Evolutionary conservation across 1,140 invertebrate genomes (phyloP).

Genomic region (Drosophila orosa): DNA sequence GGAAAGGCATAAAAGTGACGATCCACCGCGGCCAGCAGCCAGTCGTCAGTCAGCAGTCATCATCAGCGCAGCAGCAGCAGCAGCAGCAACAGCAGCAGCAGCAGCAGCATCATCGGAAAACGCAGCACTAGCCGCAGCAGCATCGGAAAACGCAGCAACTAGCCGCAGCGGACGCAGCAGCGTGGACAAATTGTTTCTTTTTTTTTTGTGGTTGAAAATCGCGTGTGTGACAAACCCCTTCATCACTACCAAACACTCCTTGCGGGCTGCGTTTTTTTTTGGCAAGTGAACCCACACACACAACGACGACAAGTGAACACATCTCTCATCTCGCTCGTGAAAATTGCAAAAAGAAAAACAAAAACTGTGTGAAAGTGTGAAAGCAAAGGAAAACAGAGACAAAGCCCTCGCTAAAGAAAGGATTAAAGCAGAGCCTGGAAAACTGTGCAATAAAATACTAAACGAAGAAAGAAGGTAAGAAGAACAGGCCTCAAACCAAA

Average conservation of each 20-base stretch:
- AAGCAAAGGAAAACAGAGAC: constrained; percentile 25
- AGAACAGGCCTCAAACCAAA: neutral
- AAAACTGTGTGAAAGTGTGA: constrained; percentile 47
- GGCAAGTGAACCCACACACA: constrained; percentile 24
- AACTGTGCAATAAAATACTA: constrained; percentile 29
- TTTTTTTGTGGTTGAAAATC: constrained; percentile 63
- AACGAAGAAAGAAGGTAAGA: constrained; percentile 30
- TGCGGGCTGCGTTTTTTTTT: constrained; percentile 32
- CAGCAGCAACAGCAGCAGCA: constrained; percentile 11
- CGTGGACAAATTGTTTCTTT: constrained; percentile 65
- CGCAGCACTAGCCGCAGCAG: constrained; percentile 36
- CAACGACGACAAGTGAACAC: constrained; percentile 27
- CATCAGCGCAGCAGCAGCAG: constrained; percentile 1
- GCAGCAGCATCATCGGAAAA: constrained; percentile 29
- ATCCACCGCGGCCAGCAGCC: constrained; percentile 79
- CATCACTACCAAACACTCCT: constrained; percentile 22
- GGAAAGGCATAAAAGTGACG: constrained; percentile 84
- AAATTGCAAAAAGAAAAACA: constrained; percentile 16
- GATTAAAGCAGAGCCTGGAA: constrained; percentile 32
- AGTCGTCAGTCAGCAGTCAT: constrained; percentile 37
- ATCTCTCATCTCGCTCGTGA: constrained; percentile 7
- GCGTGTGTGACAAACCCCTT: constrained; percentile 37
- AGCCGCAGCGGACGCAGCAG: constrained; percentile 40
- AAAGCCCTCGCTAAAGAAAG: constrained; percentile 13
- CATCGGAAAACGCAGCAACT: constrained; percentile 32